These are phyloP conservation scores for Oceanodroma tethys DNA, from an alignment of 2,113 vertebrate species.

Conservation along the genomic window DNA sequence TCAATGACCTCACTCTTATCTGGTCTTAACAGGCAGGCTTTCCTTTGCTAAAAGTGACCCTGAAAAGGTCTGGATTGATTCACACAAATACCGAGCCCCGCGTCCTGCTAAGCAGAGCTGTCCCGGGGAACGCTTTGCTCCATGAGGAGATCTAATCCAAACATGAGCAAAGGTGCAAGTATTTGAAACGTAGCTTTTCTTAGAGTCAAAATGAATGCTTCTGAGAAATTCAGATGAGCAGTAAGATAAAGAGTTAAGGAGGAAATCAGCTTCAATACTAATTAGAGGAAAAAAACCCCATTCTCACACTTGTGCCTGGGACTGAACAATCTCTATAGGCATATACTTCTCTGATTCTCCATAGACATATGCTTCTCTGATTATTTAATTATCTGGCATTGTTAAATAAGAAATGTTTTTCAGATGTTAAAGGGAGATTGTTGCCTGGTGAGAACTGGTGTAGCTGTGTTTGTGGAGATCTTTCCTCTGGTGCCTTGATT, in stretches of 20 bases:
- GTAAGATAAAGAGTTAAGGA: slow-evolving; percentile 34
- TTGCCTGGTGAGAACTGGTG: not conserved
- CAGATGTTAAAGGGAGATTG: not conserved
- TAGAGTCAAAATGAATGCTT: not conserved
- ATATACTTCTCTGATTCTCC: not conserved
- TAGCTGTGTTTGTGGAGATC: not conserved
- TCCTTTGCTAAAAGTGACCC: slow-evolving; percentile 62
- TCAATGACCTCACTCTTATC: slow-evolving; percentile 70
- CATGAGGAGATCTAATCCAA: not conserved
- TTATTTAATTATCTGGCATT: slow-evolving; percentile 34
- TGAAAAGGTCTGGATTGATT: slow-evolving; percentile 53
- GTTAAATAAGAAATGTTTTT: slow-evolving; percentile 34
- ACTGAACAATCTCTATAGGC: not conserved
- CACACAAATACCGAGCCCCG: not conserved
- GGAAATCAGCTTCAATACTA: not conserved
- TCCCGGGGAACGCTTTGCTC: not conserved
- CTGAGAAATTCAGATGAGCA: slow-evolving; percentile 18
- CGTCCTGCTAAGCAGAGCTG: not conserved
- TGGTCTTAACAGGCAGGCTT: slow-evolving; percentile 65
- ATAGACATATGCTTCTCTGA: not conserved
- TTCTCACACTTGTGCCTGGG: not conserved
- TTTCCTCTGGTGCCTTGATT: not conserved
- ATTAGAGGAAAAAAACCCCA: not conserved
- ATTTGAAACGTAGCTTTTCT: not conserved
- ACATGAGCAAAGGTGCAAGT: not conserved